phyloP scores from a whole-genome alignment of 2,113 vertebrate genomes.

The Lasiurus cinereus region DNA sequence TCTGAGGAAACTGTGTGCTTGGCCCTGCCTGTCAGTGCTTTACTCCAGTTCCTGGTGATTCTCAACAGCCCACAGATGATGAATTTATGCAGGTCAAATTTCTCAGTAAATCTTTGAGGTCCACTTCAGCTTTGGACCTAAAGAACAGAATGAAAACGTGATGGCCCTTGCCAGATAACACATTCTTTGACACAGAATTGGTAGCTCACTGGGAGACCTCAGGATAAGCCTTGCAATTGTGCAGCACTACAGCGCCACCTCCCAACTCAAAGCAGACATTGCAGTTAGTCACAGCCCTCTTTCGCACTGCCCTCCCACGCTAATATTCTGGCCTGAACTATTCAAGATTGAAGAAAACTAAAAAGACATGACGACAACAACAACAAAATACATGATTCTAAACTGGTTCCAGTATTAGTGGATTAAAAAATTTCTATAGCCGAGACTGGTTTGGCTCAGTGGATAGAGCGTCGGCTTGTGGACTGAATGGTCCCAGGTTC shows the following conservation, averaged over 20 bases:
- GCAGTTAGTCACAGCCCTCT: background rate
- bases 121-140: background rate
- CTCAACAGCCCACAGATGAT: background rate
- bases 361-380: background rate
- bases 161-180: background rate
- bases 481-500: no score
- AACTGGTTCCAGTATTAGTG: background rate
- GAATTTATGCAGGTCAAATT: background rate
- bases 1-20: background rate
- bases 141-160: background rate
- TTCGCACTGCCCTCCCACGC: background rate
- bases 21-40: no score
- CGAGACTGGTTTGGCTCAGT: no score
- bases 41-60: background rate
- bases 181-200: background rate
- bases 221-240: no score
- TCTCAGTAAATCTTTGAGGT: background rate
- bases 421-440: background rate
- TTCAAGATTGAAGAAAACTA: background rate
- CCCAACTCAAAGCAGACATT: background rate
- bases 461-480: no score
- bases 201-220: background rate
- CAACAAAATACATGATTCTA: background rate
- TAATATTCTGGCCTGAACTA: background rate
- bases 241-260: background rate